phyloP scores from a whole-genome alignment of 2,797 vertebrate species.

The Tinamus major region DNA sequence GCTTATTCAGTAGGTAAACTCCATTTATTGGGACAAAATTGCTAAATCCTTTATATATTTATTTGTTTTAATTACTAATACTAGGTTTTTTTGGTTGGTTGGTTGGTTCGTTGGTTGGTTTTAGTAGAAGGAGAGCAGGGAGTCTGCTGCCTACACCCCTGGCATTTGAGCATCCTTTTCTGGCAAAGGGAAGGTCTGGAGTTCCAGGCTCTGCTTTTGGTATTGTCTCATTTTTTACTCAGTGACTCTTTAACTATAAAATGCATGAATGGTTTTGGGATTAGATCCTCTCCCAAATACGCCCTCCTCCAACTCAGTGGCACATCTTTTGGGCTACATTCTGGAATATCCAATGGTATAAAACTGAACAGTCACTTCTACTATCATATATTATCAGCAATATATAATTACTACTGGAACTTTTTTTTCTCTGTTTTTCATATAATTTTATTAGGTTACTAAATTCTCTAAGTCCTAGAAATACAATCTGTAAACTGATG shows the following conservation, averaged over 20 bases:
- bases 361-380: background rate
- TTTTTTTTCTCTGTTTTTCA: background rate
- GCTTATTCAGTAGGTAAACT: background rate
- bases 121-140: background rate
- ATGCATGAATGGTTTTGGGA: background rate
- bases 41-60: background rate
- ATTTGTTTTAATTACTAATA: background rate
- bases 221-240: background rate
- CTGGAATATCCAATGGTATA: background rate
- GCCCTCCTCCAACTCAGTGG: background rate
- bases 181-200: background rate
- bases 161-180: background rate
- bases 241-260: background rate
- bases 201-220: background rate
- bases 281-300: background rate
- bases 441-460: background rate
- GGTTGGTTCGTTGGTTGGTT: too few relatives aligned
- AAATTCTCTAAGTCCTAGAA: background rate
- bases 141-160: background rate
- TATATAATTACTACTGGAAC: background rate
- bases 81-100: too few relatives aligned
- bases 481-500: background rate
- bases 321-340: background rate
- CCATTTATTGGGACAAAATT: background rate
- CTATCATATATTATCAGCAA: background rate